Conservation (phyloP, 2,797 vertebrate species). For the Todus mexicanus region DNA sequence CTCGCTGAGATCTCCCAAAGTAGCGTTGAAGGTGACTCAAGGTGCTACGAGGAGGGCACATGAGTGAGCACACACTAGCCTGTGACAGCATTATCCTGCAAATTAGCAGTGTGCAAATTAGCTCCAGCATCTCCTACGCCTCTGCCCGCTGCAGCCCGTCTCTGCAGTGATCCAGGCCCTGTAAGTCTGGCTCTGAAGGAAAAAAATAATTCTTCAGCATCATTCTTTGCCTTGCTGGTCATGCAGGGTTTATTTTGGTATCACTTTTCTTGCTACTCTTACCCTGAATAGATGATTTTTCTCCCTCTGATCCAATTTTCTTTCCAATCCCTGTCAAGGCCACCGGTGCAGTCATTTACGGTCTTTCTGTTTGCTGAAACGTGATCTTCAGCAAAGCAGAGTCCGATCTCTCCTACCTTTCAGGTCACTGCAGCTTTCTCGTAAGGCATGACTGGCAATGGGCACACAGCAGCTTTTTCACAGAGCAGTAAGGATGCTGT, state of each 20-base stretch:
- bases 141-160: background rate
- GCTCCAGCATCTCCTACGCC: background rate
- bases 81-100: accelerated
- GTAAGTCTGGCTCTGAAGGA: background rate
- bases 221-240: background rate
- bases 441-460: background rate
- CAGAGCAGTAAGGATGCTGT: background rate
- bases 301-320: background rate
- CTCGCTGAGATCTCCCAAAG: background rate
- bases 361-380: background rate
- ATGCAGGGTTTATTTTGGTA: background rate
- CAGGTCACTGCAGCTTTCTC: background rate
- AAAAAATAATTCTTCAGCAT: background rate
- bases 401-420: background rate
- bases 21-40: background rate
- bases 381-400: background rate
- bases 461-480: background rate
- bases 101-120: background rate
- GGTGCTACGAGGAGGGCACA: accelerated
- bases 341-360: background rate
- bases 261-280: background rate
- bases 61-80: background rate
- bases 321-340: background rate
- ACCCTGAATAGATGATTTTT: background rate
- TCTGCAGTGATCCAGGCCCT: no score